Evolutionary conservation across 1,140 invertebrate species (phyloP), one percentile per base, ranked within the genome.

Genomic region (Microplitis demolitor): DNA sequence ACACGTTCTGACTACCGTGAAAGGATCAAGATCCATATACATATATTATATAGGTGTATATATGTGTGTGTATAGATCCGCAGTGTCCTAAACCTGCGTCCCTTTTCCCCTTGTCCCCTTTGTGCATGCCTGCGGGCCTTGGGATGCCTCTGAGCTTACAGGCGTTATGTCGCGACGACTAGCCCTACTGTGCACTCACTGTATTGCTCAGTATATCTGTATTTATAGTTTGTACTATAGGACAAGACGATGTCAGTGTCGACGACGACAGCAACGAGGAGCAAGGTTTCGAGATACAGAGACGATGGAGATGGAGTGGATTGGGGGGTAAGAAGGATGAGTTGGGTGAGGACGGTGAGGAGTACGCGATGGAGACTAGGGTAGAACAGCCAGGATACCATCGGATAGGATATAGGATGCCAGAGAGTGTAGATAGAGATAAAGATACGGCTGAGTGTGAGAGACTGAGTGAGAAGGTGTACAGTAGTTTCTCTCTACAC

Each of bases 41-140:
- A 68, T 72, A 75, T 69, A 67, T 50, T 24, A 61, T 50, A 50
- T 34, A 50, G 4, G 75, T 62, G 68, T 72, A 66, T 72, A 75
- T 69, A 67, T 50, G 72, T 78, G 83, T 81, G 81, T 81, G 82
- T 84, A 84, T 86, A 82, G 81, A 85, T 85, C 83, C 79, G 85
- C 84, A 86, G 85, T 84, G 85, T 86, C 83, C 84, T 85, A 84
- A 80, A 79, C 79, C 81, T 75, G 69, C 66, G 31, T 66, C 61
- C 69, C 67, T 72, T 74, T 74, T 72, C 63, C 50, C 60, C 51
- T 61, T 50, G 75, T 77, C 69, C n/a, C 58, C 63, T 64, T 45
- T 33, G 61, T 72, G 77, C 68, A 70, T 75, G 69, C 67, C 33
- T 78, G 75, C 69, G 71, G 62, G 69, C 75, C 61, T 54, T 45